These are phyloP conservation scores for Torymus tubicola DNA, from an alignment of 2,888 invertebrate genomes.

Conservation along the genomic window DNA sequence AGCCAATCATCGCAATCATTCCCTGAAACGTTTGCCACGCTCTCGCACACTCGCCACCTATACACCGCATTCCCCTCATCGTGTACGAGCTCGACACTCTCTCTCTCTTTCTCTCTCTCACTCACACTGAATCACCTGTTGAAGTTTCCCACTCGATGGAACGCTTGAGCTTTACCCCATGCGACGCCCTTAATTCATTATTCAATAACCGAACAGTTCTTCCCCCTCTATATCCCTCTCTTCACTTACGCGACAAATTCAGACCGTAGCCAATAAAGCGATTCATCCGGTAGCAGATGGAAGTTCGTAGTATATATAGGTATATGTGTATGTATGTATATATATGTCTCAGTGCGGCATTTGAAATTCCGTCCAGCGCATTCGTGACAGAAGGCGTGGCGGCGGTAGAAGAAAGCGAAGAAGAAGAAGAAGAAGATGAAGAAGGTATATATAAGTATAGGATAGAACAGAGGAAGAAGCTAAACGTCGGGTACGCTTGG, in stretches of 20 bases:
- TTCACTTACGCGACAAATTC: slow-evolving; percentile 12
- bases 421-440: background rate
- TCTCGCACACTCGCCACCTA: background rate
- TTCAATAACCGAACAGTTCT: slow-evolving; percentile 7
- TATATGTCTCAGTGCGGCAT: slow-evolving; percentile 21
- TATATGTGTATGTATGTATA: too few species aligned
- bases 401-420: background rate
- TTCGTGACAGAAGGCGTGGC: background rate
- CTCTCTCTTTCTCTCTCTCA: too few species aligned
- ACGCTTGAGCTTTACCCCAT: slow-evolving; percentile 5
- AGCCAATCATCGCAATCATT: slow-evolving; percentile 16
- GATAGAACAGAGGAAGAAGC: slow-evolving; percentile 12
- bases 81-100: too few species aligned
- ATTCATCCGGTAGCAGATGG: background rate
- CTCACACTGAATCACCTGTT: slow-evolving; percentile 42
- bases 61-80: too few species aligned
- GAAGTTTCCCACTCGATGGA: background rate
- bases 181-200: slow-evolving; percentile 27
- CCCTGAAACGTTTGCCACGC: background rate
- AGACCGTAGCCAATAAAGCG: slow-evolving; percentile 29
- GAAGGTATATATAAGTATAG: background rate
- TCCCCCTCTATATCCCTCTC: background rate
- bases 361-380: slow-evolving; percentile 38
- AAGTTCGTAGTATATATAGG: too few species aligned
- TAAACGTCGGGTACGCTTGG: slow-evolving; percentile 18